Evolutionary conservation across 2,797 vertebrate genomes (phyloP).

Genomic region (Danio albolineatus): DNA sequence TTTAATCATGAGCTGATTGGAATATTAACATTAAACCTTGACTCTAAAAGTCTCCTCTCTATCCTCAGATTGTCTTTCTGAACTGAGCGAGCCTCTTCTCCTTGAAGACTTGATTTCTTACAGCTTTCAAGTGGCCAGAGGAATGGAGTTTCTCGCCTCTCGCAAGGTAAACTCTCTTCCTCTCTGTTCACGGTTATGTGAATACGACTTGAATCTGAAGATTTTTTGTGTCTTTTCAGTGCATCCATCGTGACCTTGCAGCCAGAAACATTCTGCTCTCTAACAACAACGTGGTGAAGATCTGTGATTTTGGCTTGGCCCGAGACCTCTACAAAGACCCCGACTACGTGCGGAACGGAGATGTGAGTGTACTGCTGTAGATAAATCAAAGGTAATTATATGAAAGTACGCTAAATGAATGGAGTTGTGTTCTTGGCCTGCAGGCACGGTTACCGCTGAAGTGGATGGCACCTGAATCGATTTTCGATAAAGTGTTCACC

Average conservation of each 20-base stretch:
- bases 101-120: conserved; percentile 95
- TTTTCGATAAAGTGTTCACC: conserved; percentile 98
- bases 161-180: conserved; percentile 73
- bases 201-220: conserved; percentile 64
- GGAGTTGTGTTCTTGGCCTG: conserved; percentile 52
- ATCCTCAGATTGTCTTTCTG: conserved; percentile 73
- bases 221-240: conserved; percentile 74
- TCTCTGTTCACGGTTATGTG: conserved; percentile 2
- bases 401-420: conserved; percentile 12
- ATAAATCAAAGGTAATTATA: background rate
- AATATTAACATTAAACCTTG: background rate
- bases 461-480: conserved; percentile 98
- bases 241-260: conserved; percentile 94
- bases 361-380: conserved; percentile 80
- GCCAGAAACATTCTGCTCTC: conserved; percentile 94
- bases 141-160: conserved; percentile 93
- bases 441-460: conserved; percentile 95
- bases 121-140: conserved; percentile 95
- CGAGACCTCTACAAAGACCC: conserved; percentile 96
- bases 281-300: conserved; percentile 95
- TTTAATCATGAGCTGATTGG: background rate
- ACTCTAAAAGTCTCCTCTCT: conserved; percentile 13
- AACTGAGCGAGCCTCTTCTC: conserved; percentile 79
- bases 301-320: conserved; percentile 95
- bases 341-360: conserved; percentile 95